Conservation (phyloP, 2,888 invertebrate genomes). For the Thymelicus sylvestris region DNA sequence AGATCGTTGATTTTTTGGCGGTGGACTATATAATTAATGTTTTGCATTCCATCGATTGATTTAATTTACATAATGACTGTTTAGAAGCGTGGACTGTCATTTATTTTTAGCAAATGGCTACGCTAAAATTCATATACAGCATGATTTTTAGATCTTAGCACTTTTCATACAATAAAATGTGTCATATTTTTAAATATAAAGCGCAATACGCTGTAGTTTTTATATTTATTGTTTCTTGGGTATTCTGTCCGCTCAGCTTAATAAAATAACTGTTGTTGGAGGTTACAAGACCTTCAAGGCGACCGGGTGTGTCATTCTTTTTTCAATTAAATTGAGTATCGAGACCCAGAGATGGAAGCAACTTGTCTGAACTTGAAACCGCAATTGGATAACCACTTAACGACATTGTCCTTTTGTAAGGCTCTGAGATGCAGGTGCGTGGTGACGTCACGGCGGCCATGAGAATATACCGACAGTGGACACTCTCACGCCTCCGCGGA, state of each 20-base stretch:
- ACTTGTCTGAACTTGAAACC: slow-evolving; percentile 73
- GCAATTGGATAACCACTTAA: slow-evolving; percentile 71
- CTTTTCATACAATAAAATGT: neutral
- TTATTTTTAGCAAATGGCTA: neutral
- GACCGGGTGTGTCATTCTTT: slow-evolving; percentile 17
- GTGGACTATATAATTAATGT: slow-evolving; percentile 17
- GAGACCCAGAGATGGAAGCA: slow-evolving; percentile 45
- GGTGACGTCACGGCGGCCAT: slow-evolving; percentile 74
- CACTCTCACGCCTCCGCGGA: slow-evolving; percentile 80
- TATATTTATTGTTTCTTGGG: neutral
- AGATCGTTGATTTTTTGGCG: slow-evolving; percentile 8
- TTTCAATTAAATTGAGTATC: slow-evolving; percentile 36
- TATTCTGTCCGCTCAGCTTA: neutral
- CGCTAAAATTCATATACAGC: neutral
- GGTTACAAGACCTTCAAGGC: slow-evolving; percentile 32
- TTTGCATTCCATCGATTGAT: slow-evolving; percentile 10
- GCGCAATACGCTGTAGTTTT: neutral
- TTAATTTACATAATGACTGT: slow-evolving; percentile 19
- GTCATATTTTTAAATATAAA: neutral
- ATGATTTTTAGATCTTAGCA: neutral
- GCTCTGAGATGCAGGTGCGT: slow-evolving; percentile 67
- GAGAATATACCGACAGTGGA: slow-evolving; percentile 73
- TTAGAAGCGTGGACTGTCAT: neutral
- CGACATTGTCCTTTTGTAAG: slow-evolving; percentile 69
- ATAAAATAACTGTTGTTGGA: slow-evolving; percentile 34